Evolutionary conservation across 1,140 invertebrate species (phyloP).

Genomic region (Pseudachorutes palmiensis): DNA sequence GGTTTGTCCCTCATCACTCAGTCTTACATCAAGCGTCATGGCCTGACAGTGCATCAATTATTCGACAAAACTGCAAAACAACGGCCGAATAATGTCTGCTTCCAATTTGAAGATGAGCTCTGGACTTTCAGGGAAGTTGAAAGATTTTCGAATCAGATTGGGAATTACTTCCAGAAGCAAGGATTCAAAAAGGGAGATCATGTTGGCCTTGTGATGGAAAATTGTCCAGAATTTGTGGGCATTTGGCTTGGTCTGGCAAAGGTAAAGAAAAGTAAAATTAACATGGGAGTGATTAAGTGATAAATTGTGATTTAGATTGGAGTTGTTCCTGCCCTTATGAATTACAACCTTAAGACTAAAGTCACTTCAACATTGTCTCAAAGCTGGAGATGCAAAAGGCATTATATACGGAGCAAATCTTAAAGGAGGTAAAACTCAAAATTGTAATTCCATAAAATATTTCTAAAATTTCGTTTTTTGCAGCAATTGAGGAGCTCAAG

Average conservation of each 20-base stretch:
- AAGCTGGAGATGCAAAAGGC: slow-evolving; percentile 67
- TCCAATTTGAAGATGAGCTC: slow-evolving; percentile 57
- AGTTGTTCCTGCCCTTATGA: slow-evolving; percentile 74
- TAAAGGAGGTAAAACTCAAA: slow-evolving; percentile 41
- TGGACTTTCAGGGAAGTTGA: slow-evolving; percentile 52
- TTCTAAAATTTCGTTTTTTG: neutral
- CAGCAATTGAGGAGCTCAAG: slow-evolving; percentile 6
- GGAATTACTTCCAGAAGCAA: slow-evolving; percentile 49
- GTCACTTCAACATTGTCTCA: slow-evolving; percentile 72
- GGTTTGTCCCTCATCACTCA: slow-evolving; percentile 37
- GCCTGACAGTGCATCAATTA: slow-evolving; percentile 73
- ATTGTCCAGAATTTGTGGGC: slow-evolving; percentile 54
- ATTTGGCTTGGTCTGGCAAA: slow-evolving; percentile 59
- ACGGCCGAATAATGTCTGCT: slow-evolving; percentile 60
- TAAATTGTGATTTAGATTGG: slow-evolving; percentile 53
- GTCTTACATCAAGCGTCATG: slow-evolving; percentile 72
- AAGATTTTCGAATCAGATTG: slow-evolving; percentile 62
- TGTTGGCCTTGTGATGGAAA: slow-evolving; percentile 61
- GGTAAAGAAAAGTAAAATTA: neutral
- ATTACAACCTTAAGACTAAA: slow-evolving; percentile 70
- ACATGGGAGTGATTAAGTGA: neutral
- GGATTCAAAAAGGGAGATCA: slow-evolving; percentile 55
- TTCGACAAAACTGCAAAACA: slow-evolving; percentile 91
- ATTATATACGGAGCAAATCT: slow-evolving; percentile 69
- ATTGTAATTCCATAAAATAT: neutral